Percentiles rank a stretch among this genome's conserved stretches.
phyloP scores from a whole-genome alignment of 2,797 vertebrate species.

The Glyptemys insculpta region DNA sequence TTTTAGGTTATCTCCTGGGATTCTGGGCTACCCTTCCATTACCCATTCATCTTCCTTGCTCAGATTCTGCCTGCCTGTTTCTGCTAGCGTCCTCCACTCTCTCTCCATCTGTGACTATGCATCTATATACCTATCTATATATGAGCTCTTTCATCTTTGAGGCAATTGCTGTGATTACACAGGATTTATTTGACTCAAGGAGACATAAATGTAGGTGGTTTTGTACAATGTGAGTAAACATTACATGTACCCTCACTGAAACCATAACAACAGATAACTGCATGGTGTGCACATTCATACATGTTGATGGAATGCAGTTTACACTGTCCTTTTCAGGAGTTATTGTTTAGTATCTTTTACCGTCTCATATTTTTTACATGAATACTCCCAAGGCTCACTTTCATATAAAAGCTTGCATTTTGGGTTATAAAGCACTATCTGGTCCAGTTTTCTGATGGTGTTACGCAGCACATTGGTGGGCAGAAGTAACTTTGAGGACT shows the following conservation, averaged over 20 bases:
- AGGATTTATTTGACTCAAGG: neutral
- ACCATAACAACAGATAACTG: constrained; percentile 30
- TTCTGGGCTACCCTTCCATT: neutral
- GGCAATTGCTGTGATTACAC: neutral
- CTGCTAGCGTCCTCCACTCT: neutral
- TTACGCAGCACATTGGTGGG: neutral
- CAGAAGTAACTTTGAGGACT: neutral
- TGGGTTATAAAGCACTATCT: constrained; percentile 14
- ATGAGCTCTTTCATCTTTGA: constrained; percentile 51
- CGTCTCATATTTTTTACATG: constrained; percentile 33
- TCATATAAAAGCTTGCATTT: constrained; percentile 42
- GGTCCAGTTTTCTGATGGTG: neutral
- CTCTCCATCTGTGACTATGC: neutral
- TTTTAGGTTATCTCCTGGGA: neutral
- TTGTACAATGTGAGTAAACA: constrained; percentile 43
- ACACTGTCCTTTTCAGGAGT: neutral
- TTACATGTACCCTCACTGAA: neutral
- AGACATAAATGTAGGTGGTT: constrained; percentile 1
- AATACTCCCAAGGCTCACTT: neutral
- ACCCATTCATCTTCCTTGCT: neutral
- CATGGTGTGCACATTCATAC: neutral
- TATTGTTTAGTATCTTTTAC: neutral
- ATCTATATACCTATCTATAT: neutral
- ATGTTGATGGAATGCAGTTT: neutral
- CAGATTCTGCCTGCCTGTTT: neutral